Evolutionary conservation across 2,797 vertebrate species (phyloP), one percentile per base, ranked within the genome.

Genomic region (Apodemus agrarius): DNA sequence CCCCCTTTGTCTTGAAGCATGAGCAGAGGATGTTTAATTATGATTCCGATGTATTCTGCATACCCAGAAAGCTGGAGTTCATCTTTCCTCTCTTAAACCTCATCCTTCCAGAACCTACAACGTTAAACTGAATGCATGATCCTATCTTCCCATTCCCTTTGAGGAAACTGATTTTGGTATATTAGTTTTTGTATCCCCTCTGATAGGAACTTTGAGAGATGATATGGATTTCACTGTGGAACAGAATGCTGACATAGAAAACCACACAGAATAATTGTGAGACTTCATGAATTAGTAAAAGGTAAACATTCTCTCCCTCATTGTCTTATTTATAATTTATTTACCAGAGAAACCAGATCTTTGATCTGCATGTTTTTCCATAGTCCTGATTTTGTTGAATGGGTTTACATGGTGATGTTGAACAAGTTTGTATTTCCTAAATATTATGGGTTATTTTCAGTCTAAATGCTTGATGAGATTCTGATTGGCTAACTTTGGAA

Each of bases 211-310:
- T 26, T 31, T n/a, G 26, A 43, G 31, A 80, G 13, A 76, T 87
- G 40, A 54, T 17, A 91, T 34, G 67, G 16, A 12, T 61, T 43
- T 59, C 13, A n/a, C 31, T 59, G 4, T 37, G 16, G 5, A 61
- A 22, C 6, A 29, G 34, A 72, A 54, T 8, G 29, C 10, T 16
- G 43, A 76, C 22, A 54, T 11, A 75, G 14, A 78, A 91, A 87
- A 85, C 22, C 4, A 57, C 14, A 34, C 14, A 24, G 21, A 80
- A 59, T 11, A 81, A 26, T 59, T 17, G 10, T n/a, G 17, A 57
- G 49, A 14, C 54, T 91, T 54, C 46, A 81, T 54, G 34, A 85
- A 92, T 83, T 78, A 75, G 43, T 57, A 34, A 78, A 95, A 69
- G 21, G 46, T 11, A 67, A 54, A 1, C 6, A 11, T 61, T 49